Evolutionary conservation across 1,140 invertebrate genomes (phyloP).

Genomic region (Drosophila fuyamai): DNA sequence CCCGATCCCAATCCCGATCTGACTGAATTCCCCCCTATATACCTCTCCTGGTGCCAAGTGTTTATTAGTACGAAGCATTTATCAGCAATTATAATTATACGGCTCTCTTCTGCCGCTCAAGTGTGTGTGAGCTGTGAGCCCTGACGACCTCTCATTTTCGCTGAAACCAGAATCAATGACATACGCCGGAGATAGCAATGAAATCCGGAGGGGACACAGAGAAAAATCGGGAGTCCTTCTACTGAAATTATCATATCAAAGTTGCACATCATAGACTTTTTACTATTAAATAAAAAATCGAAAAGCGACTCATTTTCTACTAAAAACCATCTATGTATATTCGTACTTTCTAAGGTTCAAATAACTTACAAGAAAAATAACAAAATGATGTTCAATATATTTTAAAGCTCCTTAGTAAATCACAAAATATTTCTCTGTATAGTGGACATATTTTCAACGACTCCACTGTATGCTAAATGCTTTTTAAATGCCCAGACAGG

Average conservation of each 20-base stretch:
- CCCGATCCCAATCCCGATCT: conserved; percentile 42
- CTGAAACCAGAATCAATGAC: conserved; percentile 29
- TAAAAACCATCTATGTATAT: too few species aligned
- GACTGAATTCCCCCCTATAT: neutral
- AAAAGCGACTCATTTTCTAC: neutral
- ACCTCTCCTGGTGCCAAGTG: conserved; percentile 46
- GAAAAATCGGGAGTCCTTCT: neutral
- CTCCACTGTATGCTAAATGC: conserved; percentile 66
- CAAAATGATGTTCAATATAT: neutral
- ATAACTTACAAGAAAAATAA: too few species aligned
- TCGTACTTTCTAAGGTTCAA: too few species aligned
- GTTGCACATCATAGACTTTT: neutral
- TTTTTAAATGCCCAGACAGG: conserved; percentile 64
- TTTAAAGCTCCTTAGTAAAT: neutral
- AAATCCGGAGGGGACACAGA: neutral
- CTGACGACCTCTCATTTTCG: conserved; percentile 55
- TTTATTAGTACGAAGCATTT: conserved; percentile 81
- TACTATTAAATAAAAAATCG: neutral
- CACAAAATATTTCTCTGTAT: neutral
- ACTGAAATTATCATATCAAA: neutral
- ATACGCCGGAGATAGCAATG: conserved; percentile 16
- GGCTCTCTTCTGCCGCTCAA: conserved; percentile 37
- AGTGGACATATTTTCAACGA: conserved; percentile 31
- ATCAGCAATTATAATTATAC: conserved; percentile 82
- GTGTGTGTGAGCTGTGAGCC: conserved; percentile 62